Base-by-base conservation (phyloP, 1,140 invertebrate species). In the Lasioglossum albipes region DNA sequence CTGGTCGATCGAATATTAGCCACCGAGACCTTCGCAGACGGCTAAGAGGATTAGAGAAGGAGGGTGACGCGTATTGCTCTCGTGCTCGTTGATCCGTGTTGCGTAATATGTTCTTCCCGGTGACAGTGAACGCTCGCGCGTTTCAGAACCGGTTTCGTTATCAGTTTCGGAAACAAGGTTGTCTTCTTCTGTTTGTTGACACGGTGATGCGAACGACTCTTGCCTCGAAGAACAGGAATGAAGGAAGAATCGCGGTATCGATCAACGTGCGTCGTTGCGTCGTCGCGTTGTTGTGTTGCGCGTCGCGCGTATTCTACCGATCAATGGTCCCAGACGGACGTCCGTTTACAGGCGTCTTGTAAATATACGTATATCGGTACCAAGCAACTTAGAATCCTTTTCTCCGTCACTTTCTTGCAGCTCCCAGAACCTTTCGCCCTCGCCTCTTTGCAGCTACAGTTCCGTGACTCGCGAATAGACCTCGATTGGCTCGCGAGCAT, bases 311-410 rank as follows among this genome's bases (percentile, higher is more conserved):
- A 49, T 16, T 20, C 52, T 7, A 20, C 13, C 52, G 16, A 83
- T 71, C 69, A 67, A 83, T 75, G 71, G 75, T 65, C 13, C 52
- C 52, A 20, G 18, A 20, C 73, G 16, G 64, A 69, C 27, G 59
- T 22, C 42, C 76, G 36, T 85, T 76, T 67, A 79, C 70, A 79
- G 76, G 65, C 77, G 70, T 54, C 72, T 64, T 85, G 84, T 87
- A 87, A 83, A 87, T 87, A 87, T n/a, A 57, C 52, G 45, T 54
- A 49, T 81, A 81, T 62, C 18, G 65, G 57, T 52, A 66, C 22
- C 54, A 85, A 65, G 42, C 41, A 41, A 73, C 36, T 66, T 79
- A 64, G 65, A 2, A 62, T 49, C 65, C 45, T 54, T 54, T 78
- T 64, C 45, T 57, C 62, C 59, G 61, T 36, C 52, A 16, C 68